phyloP scores from a whole-genome alignment of 2,888 invertebrate genomes.

The Acrobasis suavella region DNA sequence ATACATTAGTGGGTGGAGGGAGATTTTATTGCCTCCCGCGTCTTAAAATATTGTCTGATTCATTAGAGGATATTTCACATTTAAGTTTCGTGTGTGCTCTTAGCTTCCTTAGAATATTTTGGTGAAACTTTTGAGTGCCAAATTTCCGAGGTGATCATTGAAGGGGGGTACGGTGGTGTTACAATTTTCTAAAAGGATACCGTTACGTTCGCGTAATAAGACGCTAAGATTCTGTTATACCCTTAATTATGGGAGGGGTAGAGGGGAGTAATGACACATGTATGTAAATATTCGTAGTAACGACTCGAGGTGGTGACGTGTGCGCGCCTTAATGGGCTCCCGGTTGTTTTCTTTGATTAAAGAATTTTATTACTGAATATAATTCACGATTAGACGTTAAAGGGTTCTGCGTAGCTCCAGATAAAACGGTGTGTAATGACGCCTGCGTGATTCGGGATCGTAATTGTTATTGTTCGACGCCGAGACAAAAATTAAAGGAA shows the following conservation, averaged over 20 bases:
- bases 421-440: conserved; percentile 77
- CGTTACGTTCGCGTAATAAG: conserved; percentile 80
- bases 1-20: conserved; percentile 74
- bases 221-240: conserved; percentile 82
- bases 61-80: conserved; percentile 82
- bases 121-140: conserved; percentile 61
- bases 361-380: conserved; percentile 81
- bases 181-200: conserved; percentile 82
- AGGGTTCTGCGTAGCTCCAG: conserved; percentile 69
- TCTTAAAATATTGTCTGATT: conserved; percentile 83
- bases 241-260: conserved; percentile 76
- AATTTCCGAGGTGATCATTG: conserved; percentile 71
- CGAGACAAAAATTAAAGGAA: conserved; percentile 43
- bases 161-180: conserved; percentile 69
- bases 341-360: conserved; percentile 83
- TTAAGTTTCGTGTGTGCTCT: conserved; percentile 77
- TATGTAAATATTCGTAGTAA: conserved; percentile 81
- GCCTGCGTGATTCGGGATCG: conserved; percentile 77
- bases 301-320: conserved; percentile 78
- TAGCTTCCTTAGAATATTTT: conserved; percentile 61
- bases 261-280: conserved; percentile 76
- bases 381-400: conserved; percentile 81
- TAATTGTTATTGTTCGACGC: conserved; percentile 67
- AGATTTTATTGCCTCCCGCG: conserved; percentile 78
- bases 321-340: conserved; percentile 75